These are phyloP conservation scores for Aethina tumida DNA, from an alignment of 1,140 invertebrate genomes.

Conservation along the genomic window DNA sequence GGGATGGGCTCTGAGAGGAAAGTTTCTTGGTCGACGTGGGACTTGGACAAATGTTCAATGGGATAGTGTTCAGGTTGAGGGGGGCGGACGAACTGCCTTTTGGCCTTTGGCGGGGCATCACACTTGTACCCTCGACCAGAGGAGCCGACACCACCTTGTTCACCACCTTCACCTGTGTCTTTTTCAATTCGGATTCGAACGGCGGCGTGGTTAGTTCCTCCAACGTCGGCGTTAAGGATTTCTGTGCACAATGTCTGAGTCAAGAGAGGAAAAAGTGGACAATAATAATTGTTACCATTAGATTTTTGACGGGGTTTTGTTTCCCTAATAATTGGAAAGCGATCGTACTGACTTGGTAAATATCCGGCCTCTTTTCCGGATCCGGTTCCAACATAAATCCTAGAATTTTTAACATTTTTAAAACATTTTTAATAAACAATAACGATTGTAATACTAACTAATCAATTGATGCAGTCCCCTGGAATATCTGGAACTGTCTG, in stretches of 20 bases:
- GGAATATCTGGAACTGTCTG: slow-evolving; percentile 72
- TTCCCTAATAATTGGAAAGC: slow-evolving; percentile 65
- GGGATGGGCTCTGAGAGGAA: slow-evolving; percentile 30
- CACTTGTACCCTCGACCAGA: slow-evolving; percentile 61
- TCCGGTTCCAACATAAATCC: slow-evolving; percentile 81
- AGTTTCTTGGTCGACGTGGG: slow-evolving; percentile 35
- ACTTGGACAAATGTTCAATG: slow-evolving; percentile 41
- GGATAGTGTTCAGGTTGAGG: slow-evolving; percentile 35
- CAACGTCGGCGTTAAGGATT: slow-evolving; percentile 51
- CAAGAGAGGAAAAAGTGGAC: slow-evolving; percentile 2
- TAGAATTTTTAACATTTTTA: slow-evolving; percentile 26
- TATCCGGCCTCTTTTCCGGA: slow-evolving; percentile 74
- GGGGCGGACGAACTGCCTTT: slow-evolving; percentile 48
- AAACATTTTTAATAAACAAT: slow-evolving; percentile 13
- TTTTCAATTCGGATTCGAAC: slow-evolving; percentile 55
- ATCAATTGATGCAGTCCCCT: slow-evolving; percentile 47
- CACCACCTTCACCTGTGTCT: slow-evolving; percentile 42
- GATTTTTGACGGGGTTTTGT: slow-evolving; percentile 72
- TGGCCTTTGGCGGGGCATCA: slow-evolving; percentile 74
- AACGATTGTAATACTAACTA: slow-evolving; percentile 31
- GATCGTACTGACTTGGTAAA: slow-evolving; percentile 77
- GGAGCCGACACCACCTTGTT: slow-evolving; percentile 37
- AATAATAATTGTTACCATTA: slow-evolving; percentile 52
- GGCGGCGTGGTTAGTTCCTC: slow-evolving; percentile 53
- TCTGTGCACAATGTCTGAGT: slow-evolving; percentile 41